Base-by-base conservation (phyloP, 2,888 invertebrate species). In the Ommatoiulus sabulosus region DNA sequence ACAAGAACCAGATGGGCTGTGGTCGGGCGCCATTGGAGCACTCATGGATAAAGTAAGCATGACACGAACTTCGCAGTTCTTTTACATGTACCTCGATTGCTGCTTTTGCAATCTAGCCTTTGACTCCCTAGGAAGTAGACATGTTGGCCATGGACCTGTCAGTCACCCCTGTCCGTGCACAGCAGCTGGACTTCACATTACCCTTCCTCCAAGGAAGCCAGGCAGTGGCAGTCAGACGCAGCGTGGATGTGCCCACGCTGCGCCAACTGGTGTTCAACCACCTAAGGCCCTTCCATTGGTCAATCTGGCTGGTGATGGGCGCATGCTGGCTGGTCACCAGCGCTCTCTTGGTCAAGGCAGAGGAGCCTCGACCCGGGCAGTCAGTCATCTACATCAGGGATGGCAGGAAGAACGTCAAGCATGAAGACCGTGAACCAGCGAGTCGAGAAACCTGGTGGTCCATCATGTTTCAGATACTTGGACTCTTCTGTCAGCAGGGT, bases 401-500 rank as follows among this genome's bases (percentile, higher is more conserved):
- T 2, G 35, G 20, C 20, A 87, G 35, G 44, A 88, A 84, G 46
- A 84, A 88, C 85, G 88, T 88, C 10, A 15, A n/a, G 24, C 43
- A n/a, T 8, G 48, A 48, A 10, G 85, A 80, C n/a, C 24, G 52
- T 12, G 20, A 84, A 10, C 20, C 88, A 6, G 48, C 8, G 15
- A 17, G 48, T 10, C 6, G 52, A 12, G 88, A 88, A 3, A 10
- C 88, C 15, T 88, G 88, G 88, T 84, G 84, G 88, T 44, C 88
- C 8, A 24, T 88, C n/a, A 20, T 88, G 80, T 88, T 88, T 48
- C 85, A 88, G 17, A 44, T 88, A 10, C 44, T 88, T 10, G 88
- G 88, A 5, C 20, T 88, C 44, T 46, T 88, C 44, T 88, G 88
- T 52, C 88, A 88, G 80, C 88, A 88, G 52, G 88, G 88, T 88